These are phyloP conservation scores for Buceros bicornis DNA, from an alignment of 2,797 vertebrate species.

Conservation along the genomic window DNA sequence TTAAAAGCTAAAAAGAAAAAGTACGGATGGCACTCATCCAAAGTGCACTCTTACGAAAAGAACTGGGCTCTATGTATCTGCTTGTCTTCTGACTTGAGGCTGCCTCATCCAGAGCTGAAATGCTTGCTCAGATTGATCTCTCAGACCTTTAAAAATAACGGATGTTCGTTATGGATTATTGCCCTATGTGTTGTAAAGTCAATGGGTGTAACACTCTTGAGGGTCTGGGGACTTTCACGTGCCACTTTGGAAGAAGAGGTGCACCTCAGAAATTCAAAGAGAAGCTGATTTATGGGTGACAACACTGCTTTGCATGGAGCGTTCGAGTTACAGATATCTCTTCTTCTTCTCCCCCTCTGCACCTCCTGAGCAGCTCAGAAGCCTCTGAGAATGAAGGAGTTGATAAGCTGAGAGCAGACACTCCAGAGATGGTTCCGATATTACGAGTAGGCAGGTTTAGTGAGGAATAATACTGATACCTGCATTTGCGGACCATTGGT, in stretches of 20 bases:
- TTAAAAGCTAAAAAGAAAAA: background rate
- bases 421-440: background rate
- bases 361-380: fast-evolving
- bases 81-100: background rate
- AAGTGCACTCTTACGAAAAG: background rate
- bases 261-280: background rate
- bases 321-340: background rate
- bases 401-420: background rate
- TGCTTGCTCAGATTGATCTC: background rate
- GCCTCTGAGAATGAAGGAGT: background rate
- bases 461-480: background rate
- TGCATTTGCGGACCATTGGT: background rate
- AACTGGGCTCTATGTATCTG: background rate
- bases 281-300: background rate
- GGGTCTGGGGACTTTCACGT: background rate
- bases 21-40: background rate
- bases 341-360: background rate
- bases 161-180: background rate
- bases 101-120: background rate
- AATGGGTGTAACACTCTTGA: background rate
- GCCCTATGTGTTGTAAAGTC: background rate
- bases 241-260: background rate
- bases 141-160: background rate
- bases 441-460: background rate
- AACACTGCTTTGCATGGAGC: background rate